A percentile compares a stretch with the other conserved stretches of the same genome.
Evolutionary conservation across 2,888 invertebrate species (phyloP).

Genomic region (Agrilus cyanescens): DNA sequence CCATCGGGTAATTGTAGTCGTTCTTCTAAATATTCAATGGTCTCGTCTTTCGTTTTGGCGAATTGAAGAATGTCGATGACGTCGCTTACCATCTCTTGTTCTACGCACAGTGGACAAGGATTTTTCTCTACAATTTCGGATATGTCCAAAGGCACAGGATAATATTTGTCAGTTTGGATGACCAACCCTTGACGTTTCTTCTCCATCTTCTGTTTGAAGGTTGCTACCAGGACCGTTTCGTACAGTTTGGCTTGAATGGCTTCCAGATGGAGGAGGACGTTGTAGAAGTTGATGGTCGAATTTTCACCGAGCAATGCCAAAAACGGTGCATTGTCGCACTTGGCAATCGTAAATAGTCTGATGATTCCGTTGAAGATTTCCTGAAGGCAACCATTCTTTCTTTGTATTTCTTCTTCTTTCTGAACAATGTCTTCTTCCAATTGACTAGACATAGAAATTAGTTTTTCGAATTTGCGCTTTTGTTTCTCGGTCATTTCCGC

Average conservation of each 20-base stretch:
- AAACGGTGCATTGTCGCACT: constrained; percentile 60
- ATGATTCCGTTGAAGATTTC: constrained; percentile 39
- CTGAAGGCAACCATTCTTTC: constrained; percentile 18
- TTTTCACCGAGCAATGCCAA: constrained; percentile 40
- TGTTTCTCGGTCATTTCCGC: constrained; percentile 38
- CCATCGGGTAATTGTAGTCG: constrained; percentile 30
- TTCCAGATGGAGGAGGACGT: constrained; percentile 70
- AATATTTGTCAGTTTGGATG: too few species aligned
- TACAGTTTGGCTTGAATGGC: constrained; percentile 66
- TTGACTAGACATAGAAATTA: too few species aligned
- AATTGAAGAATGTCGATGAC: constrained; percentile 35
- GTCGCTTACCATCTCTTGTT: constrained; percentile 39
- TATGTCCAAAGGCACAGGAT: too few species aligned
- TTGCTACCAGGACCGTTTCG: constrained; percentile 49
- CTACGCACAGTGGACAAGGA: constrained; percentile 29
- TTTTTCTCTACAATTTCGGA: too few species aligned
- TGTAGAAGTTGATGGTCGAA: constrained; percentile 59
- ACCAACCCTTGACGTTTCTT: too few species aligned
- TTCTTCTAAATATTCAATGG: constrained; percentile 26
- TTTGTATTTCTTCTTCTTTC: constrained; percentile 23
- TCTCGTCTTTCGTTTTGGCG: constrained; percentile 30
- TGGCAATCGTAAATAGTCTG: constrained; percentile 46
- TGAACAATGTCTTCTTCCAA: constrained; percentile 26
- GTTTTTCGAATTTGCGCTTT: constrained; percentile 8
- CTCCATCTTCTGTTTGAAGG: constrained; percentile 26